Conservation (phyloP, 2,797 vertebrate genomes). For the Enteromius unitaeniatus region DNA sequence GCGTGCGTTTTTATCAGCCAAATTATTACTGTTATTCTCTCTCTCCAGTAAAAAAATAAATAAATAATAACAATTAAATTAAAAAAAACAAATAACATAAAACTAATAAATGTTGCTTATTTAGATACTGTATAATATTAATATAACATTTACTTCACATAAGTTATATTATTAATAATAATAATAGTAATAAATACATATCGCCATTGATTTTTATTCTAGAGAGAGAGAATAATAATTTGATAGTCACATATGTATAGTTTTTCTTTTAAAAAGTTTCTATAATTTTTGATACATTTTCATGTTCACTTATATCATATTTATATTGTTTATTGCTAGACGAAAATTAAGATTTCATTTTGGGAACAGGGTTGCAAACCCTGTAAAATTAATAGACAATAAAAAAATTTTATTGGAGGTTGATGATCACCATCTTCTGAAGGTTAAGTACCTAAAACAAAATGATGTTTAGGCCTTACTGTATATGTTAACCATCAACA, state of each 20-base stretch:
- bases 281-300: not conserved
- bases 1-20: not conserved
- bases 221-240: not conserved
- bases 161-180: too few relatives aligned
- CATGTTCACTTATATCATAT: not conserved
- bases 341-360: not conserved
- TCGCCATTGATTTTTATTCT: too few relatives aligned
- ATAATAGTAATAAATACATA: too few relatives aligned
- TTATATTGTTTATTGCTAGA: not conserved
- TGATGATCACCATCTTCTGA: constrained; percentile 1
- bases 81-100: too few relatives aligned
- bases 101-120: too few relatives aligned
- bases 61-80: not conserved
- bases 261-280: not conserved
- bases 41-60: not conserved
- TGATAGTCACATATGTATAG: not conserved
- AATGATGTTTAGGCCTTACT: not conserved
- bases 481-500: not conserved
- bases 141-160: too few relatives aligned
- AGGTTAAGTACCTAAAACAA: not conserved
- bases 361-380: not conserved
- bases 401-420: not conserved
- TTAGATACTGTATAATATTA: too few relatives aligned
- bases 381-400: not conserved
- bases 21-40: not conserved